Base-by-base conservation (phyloP, 2,797 vertebrate genomes). In the Tragopan temminckii region DNA sequence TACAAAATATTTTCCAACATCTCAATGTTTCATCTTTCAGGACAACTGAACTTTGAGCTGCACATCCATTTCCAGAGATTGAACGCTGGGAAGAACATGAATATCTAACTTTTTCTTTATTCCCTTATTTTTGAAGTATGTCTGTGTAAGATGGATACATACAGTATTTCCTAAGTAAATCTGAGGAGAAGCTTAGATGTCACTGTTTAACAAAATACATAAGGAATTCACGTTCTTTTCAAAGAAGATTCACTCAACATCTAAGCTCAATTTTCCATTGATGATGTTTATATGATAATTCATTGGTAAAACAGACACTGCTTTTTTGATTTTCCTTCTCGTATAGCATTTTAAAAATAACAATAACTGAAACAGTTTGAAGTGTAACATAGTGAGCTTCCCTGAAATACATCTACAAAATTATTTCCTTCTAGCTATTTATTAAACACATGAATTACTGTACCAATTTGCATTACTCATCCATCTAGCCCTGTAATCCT, bases 381-480 rank as follows among this genome's bases (percentile, higher is more conserved):
- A 19, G 12, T 31, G 27, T 10, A 82, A 68, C 33, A 59, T 20
- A 88, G 86, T 40, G 27, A 7, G 31, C 43, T 85, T 92, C 52
- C 63, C 40, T 45, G 40, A 88, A 88, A 90, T 9, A 79, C 13
- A 59, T 35, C 68, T 75, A 72, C 25, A 91, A 43, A 21, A 69
- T 84, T 90, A 84, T 80, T 25, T 57, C 57, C 66, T 77, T 50
- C 55, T 50, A 35, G 25, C 36, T 81, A 50, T 72, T n/a, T 63
- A 31, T 79, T 52, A 91, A 90, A 85, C 70, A 85, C 43, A 91
- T 76, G 35, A 92, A 92, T 90, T 90, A 79, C 24, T 40, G 24
- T 52, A 89, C 55, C n/a, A 74, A 90, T 90, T 52, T 72, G 57
- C 78, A 89, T 88, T 88, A 95, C 63, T 89, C 78, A 76, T 90